Percentiles rank a stretch among this genome's conserved stretches.
phyloP scores from a whole-genome alignment of 2,888 invertebrate genomes.

The Criorhina ranunculi region DNA sequence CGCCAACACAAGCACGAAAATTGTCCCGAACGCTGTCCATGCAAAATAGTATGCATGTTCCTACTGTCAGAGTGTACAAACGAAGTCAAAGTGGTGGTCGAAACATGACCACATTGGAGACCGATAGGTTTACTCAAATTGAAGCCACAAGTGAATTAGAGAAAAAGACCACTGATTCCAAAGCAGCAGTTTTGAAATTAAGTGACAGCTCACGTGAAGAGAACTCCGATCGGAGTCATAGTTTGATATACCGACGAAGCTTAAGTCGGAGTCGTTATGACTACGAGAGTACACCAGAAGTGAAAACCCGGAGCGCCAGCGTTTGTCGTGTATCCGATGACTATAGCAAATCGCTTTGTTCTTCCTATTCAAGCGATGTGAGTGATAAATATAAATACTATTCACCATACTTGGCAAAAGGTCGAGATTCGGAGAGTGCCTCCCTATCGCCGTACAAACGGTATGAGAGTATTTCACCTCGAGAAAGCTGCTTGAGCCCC shows the following conservation, averaged over 20 bases:
- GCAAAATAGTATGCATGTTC: slow-evolving; percentile 79
- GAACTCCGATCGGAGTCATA: slow-evolving; percentile 75
- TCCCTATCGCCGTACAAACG: slow-evolving; percentile 80
- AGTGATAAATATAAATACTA: slow-evolving; percentile 84
- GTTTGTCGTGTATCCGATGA: slow-evolving; percentile 80
- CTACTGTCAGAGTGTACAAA: slow-evolving; percentile 80
- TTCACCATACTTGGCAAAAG: slow-evolving; percentile 82
- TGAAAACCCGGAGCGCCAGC: slow-evolving; percentile 80
- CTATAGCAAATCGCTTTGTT: slow-evolving; percentile 80
- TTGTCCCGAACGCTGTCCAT: slow-evolving; percentile 87
- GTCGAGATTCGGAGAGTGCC: slow-evolving; percentile 73
- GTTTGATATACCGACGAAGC: slow-evolving; percentile 78
- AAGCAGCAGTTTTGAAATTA: slow-evolving; percentile 34
- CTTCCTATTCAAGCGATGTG: slow-evolving; percentile 82
- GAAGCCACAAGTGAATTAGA: slow-evolving; percentile 33
- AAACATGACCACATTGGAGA: slow-evolving; percentile 74
- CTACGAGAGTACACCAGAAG: slow-evolving; percentile 72
- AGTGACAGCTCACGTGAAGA: slow-evolving; percentile 68
- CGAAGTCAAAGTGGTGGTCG: slow-evolving; percentile 85
- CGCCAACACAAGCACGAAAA: slow-evolving; percentile 88
- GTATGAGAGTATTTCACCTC: slow-evolving; percentile 78
- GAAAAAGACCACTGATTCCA: slow-evolving; percentile 38
- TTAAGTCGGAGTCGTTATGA: slow-evolving; percentile 77
- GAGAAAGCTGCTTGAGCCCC: slow-evolving; percentile 80
- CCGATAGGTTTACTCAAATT: slow-evolving; percentile 35